Conservation (phyloP, 1,140 invertebrate genomes). For the Glomeris maerens region DNA sequence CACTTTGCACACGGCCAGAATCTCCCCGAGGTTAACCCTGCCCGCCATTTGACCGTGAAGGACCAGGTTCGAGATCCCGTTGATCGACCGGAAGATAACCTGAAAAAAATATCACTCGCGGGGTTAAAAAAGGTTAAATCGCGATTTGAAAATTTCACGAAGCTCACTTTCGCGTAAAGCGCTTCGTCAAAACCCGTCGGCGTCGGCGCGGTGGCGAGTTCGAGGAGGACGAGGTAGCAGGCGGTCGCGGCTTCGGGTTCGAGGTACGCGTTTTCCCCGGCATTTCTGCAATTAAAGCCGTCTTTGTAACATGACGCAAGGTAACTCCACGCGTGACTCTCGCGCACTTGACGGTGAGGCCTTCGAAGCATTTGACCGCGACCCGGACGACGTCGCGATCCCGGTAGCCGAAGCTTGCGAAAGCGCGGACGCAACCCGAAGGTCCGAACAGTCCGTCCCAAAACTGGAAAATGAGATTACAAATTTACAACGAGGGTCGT, state of each 20-base stretch:
- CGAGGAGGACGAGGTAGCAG: background rate
- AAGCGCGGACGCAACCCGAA: slow-evolving; percentile 23
- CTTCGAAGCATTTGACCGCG: slow-evolving; percentile 26
- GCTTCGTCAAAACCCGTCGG: background rate
- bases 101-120: too few relatives aligned
- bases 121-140: too few relatives aligned
- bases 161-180: slow-evolving; percentile 7
- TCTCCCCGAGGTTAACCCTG: too few relatives aligned
- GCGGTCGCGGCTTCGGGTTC: background rate
- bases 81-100: background rate
- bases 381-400: slow-evolving; percentile 19
- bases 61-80: background rate
- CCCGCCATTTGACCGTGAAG: slow-evolving; percentile 2
- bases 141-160: too few relatives aligned
- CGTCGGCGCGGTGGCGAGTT: background rate
- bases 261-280: background rate
- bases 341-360: slow-evolving; percentile 25
- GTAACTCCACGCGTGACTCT: background rate
- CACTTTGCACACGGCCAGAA: too few relatives aligned
- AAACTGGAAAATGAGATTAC: slow-evolving; percentile 21
- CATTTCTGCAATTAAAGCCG: background rate
- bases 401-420: slow-evolving; percentile 19
- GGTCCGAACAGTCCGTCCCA: slow-evolving; percentile 25
- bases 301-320: background rate
- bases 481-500: background rate